Evolutionary conservation across 2,113 vertebrate genomes (phyloP).

Genomic region (Martes martes): DNA sequence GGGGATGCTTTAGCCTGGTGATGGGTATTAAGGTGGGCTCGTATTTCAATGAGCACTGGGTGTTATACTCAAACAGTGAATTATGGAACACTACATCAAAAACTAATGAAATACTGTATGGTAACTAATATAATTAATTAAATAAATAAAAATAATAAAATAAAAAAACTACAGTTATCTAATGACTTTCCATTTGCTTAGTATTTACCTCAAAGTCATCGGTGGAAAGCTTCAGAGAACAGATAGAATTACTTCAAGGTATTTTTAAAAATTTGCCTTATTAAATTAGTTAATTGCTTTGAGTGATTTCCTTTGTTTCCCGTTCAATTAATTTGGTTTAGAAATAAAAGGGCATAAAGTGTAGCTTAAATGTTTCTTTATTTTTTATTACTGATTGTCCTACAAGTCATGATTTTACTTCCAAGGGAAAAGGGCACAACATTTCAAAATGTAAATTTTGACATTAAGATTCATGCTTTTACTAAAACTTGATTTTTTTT

Average conservation of each 20-base stretch:
- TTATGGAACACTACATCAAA: no score
- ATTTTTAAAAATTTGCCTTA: background rate
- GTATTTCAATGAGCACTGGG: no score
- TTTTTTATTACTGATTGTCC: background rate
- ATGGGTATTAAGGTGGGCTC: no score
- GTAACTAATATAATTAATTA: no score
- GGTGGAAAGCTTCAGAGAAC: background rate
- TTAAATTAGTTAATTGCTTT: constrained; percentile 40
- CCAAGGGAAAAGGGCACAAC: background rate
- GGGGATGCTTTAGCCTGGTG: no score
- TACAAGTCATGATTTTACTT: background rate
- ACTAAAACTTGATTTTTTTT: constrained; percentile 21
- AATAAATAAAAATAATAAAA: no score
- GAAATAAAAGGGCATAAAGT: background rate
- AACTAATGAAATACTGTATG: no score
- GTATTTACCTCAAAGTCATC: background rate
- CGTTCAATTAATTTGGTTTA: background rate
- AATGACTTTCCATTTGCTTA: background rate
- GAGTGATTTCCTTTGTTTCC: background rate
- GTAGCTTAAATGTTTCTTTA: constrained; percentile 23
- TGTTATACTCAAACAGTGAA: no score
- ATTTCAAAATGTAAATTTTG: constrained; percentile 37
- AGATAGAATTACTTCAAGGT: background rate
- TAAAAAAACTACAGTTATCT: background rate
- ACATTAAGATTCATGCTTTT: constrained; percentile 35